These are phyloP conservation scores for Thalassophryne amazonica DNA, from an alignment of 2,797 vertebrate genomes.

Conservation along the genomic window DNA sequence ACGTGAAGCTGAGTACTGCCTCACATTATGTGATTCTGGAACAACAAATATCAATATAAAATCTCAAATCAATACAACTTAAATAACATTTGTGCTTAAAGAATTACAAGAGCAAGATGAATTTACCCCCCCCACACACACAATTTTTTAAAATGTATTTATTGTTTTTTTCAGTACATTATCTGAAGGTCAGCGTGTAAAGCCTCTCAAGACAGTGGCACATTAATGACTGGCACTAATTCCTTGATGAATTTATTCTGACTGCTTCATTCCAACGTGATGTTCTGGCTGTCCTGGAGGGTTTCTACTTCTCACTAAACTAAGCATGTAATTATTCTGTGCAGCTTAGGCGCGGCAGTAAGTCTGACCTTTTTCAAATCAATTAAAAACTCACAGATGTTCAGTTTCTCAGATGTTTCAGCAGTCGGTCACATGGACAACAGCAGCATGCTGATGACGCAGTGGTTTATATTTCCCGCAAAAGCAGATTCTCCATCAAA, in stretches of 20 bases:
- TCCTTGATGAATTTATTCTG: too few species aligned
- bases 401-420: conserved; percentile 9
- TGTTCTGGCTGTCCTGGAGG: conserved; percentile 2
- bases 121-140: too few species aligned
- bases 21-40: conserved; percentile 19
- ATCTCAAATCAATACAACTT: conserved; percentile 18
- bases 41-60: conserved; percentile 16
- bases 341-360: conserved; percentile 1
- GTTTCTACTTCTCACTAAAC: conserved; percentile 1
- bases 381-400: conserved; percentile 38
- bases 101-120: conserved; percentile 14
- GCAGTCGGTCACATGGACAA: background rate
- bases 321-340: conserved; percentile 9
- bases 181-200: conserved; percentile 6
- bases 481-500: too few species aligned
- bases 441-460: background rate
- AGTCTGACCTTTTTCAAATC: conserved; percentile 7
- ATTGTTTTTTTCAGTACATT: too few species aligned
- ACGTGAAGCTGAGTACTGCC: conserved; percentile 17
- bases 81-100: conserved; percentile 15
- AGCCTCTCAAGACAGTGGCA: conserved; percentile 1
- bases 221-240: too few species aligned
- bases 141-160: too few species aligned
- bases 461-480: background rate
- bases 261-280: background rate